A percentile compares a stretch with the other conserved stretches of the same genome.
Evolutionary conservation across 2,113 vertebrate species (phyloP).

Genomic region (Nyctibius bracteatus): DNA sequence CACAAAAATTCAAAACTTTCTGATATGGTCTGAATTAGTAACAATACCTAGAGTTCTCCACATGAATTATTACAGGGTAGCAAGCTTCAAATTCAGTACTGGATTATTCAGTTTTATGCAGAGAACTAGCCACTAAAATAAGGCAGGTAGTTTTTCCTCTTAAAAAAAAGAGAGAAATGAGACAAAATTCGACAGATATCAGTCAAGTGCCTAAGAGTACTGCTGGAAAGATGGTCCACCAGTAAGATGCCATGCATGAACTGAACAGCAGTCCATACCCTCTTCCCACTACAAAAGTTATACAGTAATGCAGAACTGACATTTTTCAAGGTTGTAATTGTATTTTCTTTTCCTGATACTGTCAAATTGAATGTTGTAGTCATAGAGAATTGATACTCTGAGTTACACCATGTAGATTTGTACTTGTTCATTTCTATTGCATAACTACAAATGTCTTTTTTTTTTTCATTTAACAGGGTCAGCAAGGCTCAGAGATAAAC

Average conservation of each 20-base stretch:
- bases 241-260: background rate
- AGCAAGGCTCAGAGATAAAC: background rate
- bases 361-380: background rate
- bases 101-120: background rate
- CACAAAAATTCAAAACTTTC: background rate
- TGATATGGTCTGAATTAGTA: background rate
- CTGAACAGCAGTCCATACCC: background rate
- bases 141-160: background rate
- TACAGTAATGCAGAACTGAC: background rate
- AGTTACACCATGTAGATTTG: background rate
- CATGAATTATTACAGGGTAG: background rate
- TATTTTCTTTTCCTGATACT: background rate
- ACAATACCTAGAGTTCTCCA: background rate
- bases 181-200: background rate
- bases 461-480: background rate
- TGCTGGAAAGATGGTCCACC: background rate
- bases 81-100: background rate
- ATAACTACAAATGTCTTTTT: background rate
- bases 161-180: background rate
- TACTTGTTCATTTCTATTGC: background rate
- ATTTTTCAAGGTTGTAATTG: background rate
- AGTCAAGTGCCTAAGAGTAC: background rate
- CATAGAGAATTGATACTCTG: background rate
- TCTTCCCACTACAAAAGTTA: background rate
- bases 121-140: background rate